Base-by-base conservation (phyloP, 2,797 vertebrate species). In the Acrocephalus scirpaceus region DNA sequence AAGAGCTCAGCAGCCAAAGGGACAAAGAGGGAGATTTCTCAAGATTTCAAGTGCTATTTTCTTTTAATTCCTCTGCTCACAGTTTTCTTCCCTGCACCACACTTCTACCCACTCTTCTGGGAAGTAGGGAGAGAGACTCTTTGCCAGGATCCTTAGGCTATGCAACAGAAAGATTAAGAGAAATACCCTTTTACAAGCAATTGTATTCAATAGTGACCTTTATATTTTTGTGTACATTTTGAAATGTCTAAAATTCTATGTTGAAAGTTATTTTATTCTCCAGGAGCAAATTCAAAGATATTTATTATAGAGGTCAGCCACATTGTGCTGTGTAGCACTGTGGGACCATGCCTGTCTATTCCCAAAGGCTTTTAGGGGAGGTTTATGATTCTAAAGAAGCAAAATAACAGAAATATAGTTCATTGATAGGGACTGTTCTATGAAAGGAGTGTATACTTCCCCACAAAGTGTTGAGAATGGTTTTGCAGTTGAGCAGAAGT, bases 211-310 rank as follows among this genome's bases (percentile, higher is more conserved):
- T 44, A n/a, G 36, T 78, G 62, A 60, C 50, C 54, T 15, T 2
- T 71, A 17, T 64, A 8, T 80, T 61, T 73, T 82, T 84, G 38
- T 60, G 40, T 64, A 15, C 13, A 0, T 79, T 88, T 92, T 80
- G 17, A 61, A 74, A 30, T 27, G 2, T 67, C 38, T 79, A 61
- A 54, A 89, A 74, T 76, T 87, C 44, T 76, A 7, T 40, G 47
- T 65, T 88, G 50, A 77, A 91, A 77, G 53, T 83, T 90, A 42
- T 64, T 87, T 85, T 70, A 16, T 74, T 93, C 69, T 91, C 53
- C 69, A 91, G 65, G 21, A 90, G 38, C 57, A 67, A 34, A 82
- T 53, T 94, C 34, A 15, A 70, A 89, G 19, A 30, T 83, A 10
- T 87, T 78, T 82, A 27, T 71, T 83, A 22, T 0, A 69, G 60